phyloP scores from a whole-genome alignment of 1,140 invertebrate species.

The Heliconius melpomene region DNA sequence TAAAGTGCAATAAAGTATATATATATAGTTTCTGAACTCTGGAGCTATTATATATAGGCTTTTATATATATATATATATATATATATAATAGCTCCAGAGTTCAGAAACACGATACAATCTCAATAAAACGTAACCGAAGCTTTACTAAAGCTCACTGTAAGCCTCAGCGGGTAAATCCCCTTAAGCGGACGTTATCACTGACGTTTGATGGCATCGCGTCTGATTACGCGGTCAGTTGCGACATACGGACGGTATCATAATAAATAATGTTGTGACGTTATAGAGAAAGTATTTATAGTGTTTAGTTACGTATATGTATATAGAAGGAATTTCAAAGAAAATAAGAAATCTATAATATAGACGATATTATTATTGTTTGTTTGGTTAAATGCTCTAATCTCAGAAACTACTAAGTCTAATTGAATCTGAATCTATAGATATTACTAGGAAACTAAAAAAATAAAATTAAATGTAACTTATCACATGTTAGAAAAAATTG shows the following conservation, averaged over 20 bases:
- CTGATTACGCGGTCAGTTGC: constrained; percentile 29
- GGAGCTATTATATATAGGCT: too few species aligned
- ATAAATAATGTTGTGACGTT: constrained; percentile 28
- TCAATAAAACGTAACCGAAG: not conserved
- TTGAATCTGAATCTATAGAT: too few species aligned
- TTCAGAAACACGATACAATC: not conserved
- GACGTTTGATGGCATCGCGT: not conserved
- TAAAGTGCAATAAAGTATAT: too few species aligned
- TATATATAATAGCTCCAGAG: not conserved
- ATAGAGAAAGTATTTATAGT: constrained; percentile 20
- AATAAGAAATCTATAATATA: not conserved
- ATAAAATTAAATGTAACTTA: not conserved
- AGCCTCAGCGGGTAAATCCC: not conserved
- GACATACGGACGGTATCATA: constrained; percentile 36
- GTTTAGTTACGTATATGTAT: not conserved
- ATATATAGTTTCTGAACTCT: too few species aligned
- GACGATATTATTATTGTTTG: too few species aligned
- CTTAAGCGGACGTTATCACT: not conserved
- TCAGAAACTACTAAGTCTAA: too few species aligned
- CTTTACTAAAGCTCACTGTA: not conserved
- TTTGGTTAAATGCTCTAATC: too few species aligned
- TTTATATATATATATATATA: too few species aligned
- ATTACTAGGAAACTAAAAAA: not conserved
- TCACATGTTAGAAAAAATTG: not conserved
- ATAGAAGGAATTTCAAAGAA: not conserved